Conservation (phyloP, 2,797 vertebrate genomes). For the Sebastolobus alascanus region DNA sequence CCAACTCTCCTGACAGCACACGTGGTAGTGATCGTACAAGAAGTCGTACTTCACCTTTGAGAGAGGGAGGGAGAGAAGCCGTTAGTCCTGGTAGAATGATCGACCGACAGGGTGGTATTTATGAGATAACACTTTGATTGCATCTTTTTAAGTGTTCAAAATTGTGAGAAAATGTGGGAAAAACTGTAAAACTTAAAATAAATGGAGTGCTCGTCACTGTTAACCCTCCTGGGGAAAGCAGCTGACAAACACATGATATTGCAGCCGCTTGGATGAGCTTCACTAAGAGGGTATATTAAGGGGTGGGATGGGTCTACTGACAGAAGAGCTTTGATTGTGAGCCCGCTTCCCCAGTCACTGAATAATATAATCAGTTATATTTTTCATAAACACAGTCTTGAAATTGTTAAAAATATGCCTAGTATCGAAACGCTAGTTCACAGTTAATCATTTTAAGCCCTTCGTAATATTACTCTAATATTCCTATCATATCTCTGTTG, state of each 20-base stretch:
- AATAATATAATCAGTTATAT: neutral
- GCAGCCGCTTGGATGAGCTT: neutral
- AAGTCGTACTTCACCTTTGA: slow-evolving; percentile 90
- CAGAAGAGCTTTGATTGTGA: neutral
- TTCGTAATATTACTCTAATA: neutral
- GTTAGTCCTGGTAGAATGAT: neutral
- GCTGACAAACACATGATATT: neutral
- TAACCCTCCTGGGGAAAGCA: neutral
- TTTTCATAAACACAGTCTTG: neutral
- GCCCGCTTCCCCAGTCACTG: neutral
- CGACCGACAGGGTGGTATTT: neutral
- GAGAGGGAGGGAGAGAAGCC: neutral
- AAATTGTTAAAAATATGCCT: no score
- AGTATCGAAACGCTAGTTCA: neutral
- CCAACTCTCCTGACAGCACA: slow-evolving; percentile 90
- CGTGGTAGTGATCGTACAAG: slow-evolving; percentile 88
- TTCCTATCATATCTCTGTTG: neutral
- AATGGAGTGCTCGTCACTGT: neutral
- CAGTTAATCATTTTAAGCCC: neutral
- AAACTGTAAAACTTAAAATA: no score
- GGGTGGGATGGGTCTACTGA: neutral
- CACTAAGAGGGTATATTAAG: neutral
- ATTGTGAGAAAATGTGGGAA: no score
- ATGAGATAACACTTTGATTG: neutral
- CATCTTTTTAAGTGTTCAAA: neutral